Conservation (phyloP, 2,888 invertebrate genomes). For the Onchidella celtica region DNA sequence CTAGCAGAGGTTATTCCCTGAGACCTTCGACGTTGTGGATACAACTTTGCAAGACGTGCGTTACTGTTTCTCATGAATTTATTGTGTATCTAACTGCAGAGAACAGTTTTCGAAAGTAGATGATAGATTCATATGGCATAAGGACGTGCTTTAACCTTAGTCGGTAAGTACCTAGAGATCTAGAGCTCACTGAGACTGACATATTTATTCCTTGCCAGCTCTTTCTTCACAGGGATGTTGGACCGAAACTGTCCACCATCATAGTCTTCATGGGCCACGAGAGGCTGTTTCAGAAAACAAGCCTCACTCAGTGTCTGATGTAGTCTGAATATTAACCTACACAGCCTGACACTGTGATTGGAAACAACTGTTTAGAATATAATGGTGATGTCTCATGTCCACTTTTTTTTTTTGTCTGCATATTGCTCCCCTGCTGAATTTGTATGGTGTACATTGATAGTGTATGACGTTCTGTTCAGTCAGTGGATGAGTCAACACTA, state of each 20-base stretch:
- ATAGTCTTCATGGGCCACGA: no score
- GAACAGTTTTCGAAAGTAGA: constrained; percentile 23
- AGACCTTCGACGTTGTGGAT: constrained; percentile 46
- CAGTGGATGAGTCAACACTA: no score
- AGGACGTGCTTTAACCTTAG: constrained; percentile 6
- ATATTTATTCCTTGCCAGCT: not conserved
- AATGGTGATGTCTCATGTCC: no score
- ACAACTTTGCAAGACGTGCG: constrained; percentile 37
- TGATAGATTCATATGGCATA: constrained; percentile 6
- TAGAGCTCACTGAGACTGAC: not conserved
- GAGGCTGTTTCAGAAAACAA: no score
- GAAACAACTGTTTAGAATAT: no score
- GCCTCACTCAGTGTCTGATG: no score
- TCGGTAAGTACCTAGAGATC: constrained; percentile 11
- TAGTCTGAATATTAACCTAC: no score
- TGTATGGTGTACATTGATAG: no score
- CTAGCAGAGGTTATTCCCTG: constrained; percentile 32
- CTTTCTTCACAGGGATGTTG: constrained; percentile 35
- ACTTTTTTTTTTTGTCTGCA: no score
- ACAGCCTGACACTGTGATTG: no score
- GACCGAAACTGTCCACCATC: not conserved
- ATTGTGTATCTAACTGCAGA: constrained; percentile 2
- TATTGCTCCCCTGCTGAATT: no score
- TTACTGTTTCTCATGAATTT: constrained; percentile 38
- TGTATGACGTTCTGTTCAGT: no score